Percentiles rank a stretch among this genome's conserved stretches.
These are phyloP conservation scores for Threskiornis aethiopicus DNA, from an alignment of 2,797 vertebrate species.

Conservation along the genomic window DNA sequence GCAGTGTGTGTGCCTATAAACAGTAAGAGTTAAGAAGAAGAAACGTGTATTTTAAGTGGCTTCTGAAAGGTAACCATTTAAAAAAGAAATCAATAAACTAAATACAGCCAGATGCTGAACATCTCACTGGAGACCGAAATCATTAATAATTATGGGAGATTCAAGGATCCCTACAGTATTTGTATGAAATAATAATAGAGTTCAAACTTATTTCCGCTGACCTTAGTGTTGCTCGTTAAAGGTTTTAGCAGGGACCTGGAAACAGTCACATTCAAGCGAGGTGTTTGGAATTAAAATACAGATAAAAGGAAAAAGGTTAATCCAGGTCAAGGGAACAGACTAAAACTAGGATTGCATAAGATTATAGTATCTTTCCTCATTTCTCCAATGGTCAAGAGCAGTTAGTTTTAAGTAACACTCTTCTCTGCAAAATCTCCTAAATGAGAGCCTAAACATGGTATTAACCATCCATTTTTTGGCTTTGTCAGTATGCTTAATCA, in stretches of 20 bases:
- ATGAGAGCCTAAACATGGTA: constrained; percentile 80
- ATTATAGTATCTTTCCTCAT: constrained; percentile 56
- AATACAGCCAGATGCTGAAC: background rate
- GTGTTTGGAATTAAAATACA: constrained; percentile 79
- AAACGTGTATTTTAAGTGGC: background rate
- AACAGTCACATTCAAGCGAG: constrained; percentile 66
- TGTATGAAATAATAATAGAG: constrained; percentile 54
- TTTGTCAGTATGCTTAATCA: constrained; percentile 81
- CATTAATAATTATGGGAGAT: constrained; percentile 1
- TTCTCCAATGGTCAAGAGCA: constrained; percentile 73
- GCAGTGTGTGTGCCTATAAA: background rate
- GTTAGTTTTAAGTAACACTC: constrained; percentile 70
- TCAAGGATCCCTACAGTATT: background rate
- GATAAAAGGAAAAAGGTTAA: constrained; percentile 80
- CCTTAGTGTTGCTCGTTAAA: constrained; percentile 61
- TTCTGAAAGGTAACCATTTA: background rate
- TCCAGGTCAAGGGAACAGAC: constrained; percentile 74
- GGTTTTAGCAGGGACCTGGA: constrained; percentile 53
- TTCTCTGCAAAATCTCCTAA: constrained; percentile 70
- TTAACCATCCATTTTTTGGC: constrained; percentile 83
- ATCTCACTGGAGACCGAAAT: constrained; percentile 14
- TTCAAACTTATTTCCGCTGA: constrained; percentile 40
- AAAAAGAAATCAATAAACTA: constrained; percentile 12
- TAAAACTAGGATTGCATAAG: constrained; percentile 54
- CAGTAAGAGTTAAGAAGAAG: background rate